Conservation (phyloP, 2,113 vertebrate genomes). For the Paramormyrops kingsleyae region DNA sequence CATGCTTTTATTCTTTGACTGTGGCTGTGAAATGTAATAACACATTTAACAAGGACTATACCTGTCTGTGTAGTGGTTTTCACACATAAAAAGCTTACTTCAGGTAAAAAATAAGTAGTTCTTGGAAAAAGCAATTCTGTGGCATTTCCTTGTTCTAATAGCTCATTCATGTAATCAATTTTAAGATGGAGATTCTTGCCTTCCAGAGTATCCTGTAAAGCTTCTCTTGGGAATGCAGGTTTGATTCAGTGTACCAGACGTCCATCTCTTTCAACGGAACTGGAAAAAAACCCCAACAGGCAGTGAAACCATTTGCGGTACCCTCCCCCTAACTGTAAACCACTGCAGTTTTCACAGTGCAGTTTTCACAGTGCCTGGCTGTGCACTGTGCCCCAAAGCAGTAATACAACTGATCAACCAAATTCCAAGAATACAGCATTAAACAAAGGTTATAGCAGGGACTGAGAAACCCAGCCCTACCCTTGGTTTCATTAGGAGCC, state of each 20-base stretch:
- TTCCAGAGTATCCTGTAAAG: slow-evolving; percentile 14
- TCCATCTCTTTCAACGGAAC: slow-evolving; percentile 12
- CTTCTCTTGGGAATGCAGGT: not conserved
- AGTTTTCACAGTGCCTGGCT: not conserved
- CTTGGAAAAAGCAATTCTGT: not conserved
- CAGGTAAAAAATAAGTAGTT: not conserved
- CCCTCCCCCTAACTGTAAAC: not conserved
- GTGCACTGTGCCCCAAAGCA: not conserved
- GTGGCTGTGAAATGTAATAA: slow-evolving; percentile 18
- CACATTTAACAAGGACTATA: slow-evolving; percentile 8
- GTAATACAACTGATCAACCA: not conserved
- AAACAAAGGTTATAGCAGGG: not conserved
- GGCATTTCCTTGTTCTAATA: not conserved
- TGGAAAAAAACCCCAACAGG: not conserved
- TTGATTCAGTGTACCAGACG: slow-evolving; percentile 8
- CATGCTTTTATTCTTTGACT: slow-evolving; percentile 46
- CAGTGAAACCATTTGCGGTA: not conserved
- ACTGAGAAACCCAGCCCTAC: not conserved
- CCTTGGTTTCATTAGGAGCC: not conserved
- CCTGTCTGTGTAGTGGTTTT: not conserved
- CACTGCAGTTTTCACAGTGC: not conserved
- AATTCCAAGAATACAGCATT: not conserved
- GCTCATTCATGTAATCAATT: not conserved
- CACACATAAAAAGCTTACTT: not conserved
- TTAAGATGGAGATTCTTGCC: slow-evolving; percentile 11